Evolutionary conservation across 1,140 invertebrate species (phyloP).

Genomic region (Sinonovacula constricta): DNA sequence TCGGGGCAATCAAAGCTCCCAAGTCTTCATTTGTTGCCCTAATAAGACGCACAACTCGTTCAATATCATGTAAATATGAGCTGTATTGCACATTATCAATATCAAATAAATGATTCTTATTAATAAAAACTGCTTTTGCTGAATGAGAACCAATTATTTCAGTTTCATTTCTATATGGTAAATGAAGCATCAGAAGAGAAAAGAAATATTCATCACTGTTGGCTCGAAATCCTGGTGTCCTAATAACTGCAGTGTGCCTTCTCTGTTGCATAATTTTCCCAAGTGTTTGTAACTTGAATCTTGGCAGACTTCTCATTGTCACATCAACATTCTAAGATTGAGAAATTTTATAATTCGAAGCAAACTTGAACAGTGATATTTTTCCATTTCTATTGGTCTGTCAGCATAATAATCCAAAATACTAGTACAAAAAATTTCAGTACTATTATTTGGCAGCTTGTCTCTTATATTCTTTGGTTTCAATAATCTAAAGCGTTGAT

Average conservation of each 20-base stretch:
- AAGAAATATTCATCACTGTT: constrained; percentile 34
- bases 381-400: constrained; percentile 15
- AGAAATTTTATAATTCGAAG: constrained; percentile 11
- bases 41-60: not conserved
- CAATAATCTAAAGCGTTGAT: constrained; percentile 1
- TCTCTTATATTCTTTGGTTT: not conserved
- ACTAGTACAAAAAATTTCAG: constrained; percentile 11
- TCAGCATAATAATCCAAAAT: constrained; percentile 20
- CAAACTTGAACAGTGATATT: constrained; percentile 30
- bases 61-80: not conserved
- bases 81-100: not conserved
- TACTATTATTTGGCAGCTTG: constrained; percentile 7
- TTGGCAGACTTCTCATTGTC: not conserved
- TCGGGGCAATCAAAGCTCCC: not conserved
- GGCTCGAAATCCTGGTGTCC: not conserved
- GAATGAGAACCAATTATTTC: not conserved
- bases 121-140: constrained; percentile 2
- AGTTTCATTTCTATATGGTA: constrained; percentile 14
- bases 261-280: constrained; percentile 14
- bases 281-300: constrained; percentile 10
- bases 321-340: not conserved
- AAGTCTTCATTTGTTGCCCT: not conserved
- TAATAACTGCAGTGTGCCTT: constrained; percentile 27
- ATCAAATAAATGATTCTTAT: constrained; percentile 20
- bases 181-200: constrained; percentile 23